Conservation (phyloP, 2,113 vertebrate species). For the Mohoua ochrocephala region DNA sequence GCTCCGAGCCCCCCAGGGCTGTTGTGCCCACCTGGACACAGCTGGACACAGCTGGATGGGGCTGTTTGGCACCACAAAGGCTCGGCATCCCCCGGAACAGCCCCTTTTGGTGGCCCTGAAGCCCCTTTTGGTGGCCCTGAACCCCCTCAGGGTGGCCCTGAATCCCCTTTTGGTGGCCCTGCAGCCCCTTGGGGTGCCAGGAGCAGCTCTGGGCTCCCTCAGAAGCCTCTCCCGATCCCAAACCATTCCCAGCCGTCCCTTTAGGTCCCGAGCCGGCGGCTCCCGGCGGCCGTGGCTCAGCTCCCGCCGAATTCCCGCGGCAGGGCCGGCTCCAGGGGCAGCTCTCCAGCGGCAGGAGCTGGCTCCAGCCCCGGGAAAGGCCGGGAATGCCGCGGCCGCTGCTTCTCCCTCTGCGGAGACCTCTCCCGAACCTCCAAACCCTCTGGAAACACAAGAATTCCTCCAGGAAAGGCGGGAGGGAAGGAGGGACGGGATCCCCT, state of each 20-base stretch:
- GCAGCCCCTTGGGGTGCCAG: not conserved
- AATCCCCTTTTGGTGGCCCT: not conserved
- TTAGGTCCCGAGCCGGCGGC: not conserved
- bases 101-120: not conserved
- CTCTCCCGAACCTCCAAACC: not conserved
- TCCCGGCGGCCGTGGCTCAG: not conserved
- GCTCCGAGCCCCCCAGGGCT: not conserved
- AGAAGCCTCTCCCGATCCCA: fast-evolving
- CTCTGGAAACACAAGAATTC: not conserved
- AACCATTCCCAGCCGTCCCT: not conserved
- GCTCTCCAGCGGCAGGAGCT: not conserved
- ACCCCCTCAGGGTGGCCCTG: not conserved
- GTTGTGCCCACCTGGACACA: not conserved
- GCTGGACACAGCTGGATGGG: not conserved
- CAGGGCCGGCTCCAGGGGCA: not conserved
- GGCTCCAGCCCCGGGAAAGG: not conserved
- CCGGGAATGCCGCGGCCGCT: not conserved
- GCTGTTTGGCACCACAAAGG: not conserved
- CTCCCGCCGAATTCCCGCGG: not conserved
- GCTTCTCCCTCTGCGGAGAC: not conserved
- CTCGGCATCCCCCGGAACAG: not conserved
- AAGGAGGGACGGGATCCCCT: not conserved
- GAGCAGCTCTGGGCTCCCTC: not conserved
- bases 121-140: not conserved
- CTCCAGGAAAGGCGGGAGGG: not conserved